Percentiles rank a stretch among this genome's conserved stretches.
Evolutionary conservation across 2,113 vertebrate genomes (phyloP).

Genomic region (Ammospiza nelsoni): DNA sequence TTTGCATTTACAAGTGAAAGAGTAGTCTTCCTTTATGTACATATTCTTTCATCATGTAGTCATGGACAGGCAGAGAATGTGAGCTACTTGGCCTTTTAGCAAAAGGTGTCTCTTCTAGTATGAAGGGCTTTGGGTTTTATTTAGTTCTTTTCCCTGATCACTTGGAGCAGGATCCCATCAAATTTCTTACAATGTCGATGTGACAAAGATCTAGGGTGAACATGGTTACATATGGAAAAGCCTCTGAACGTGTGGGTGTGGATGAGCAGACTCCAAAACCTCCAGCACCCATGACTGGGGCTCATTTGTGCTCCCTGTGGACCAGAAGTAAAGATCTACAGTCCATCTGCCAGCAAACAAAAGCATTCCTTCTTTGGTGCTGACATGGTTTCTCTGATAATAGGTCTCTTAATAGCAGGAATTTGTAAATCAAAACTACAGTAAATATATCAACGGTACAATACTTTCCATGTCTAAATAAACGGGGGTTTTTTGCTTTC

Average conservation of each 20-base stretch:
- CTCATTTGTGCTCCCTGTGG: not conserved
- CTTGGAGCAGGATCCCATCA: not conserved
- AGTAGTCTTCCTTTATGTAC: not conserved
- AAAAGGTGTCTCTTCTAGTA: not conserved
- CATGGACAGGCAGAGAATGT: not conserved
- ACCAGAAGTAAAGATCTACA: conserved; percentile 37
- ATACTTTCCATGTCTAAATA: conserved; percentile 66
- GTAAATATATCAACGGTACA: conserved; percentile 30
- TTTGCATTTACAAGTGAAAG: not conserved
- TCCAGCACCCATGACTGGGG: not conserved
- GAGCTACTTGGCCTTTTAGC: not conserved
- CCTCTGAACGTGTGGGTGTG: not conserved
- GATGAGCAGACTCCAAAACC: not conserved
- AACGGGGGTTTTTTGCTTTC: conserved; percentile 38
- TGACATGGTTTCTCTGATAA: conserved; percentile 9
- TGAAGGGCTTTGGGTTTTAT: not conserved
- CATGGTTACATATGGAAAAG: not conserved
- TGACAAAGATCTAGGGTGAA: not conserved
- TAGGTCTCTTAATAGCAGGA: conserved; percentile 10
- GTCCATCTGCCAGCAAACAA: conserved; percentile 24
- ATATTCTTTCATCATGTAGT: not conserved
- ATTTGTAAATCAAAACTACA: conserved; percentile 65
- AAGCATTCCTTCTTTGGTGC: conserved; percentile 1
- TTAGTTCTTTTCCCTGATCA: not conserved
- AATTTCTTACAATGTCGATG: not conserved